Evolutionary conservation across 1,140 invertebrate genomes (phyloP).

Genomic region (Zaprionus taronus): DNA sequence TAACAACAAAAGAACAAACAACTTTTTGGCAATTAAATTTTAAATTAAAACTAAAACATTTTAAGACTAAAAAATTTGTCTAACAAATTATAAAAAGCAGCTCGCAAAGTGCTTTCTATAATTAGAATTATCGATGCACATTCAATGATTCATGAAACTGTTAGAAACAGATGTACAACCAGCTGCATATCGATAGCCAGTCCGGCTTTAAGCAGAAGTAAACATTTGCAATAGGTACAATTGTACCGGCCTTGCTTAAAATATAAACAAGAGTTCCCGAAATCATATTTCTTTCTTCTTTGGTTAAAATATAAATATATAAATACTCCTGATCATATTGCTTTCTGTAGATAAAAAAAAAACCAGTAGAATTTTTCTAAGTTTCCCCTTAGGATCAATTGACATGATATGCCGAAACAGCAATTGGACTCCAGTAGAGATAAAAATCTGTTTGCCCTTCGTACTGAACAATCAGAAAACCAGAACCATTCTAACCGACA

Average conservation of each 20-base stretch:
- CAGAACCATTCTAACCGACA: slow-evolving; percentile 65
- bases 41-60: neutral
- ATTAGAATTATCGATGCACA: neutral
- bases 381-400: neutral
- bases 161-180: slow-evolving; percentile 14
- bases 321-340: neutral
- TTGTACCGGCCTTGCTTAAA: neutral
- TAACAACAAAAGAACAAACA: neutral
- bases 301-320: too few species aligned
- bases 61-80: neutral
- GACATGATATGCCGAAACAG: neutral
- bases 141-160: neutral
- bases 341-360: neutral
- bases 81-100: neutral
- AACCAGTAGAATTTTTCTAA: neutral
- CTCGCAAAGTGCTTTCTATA: neutral
- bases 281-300: neutral
- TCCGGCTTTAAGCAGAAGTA: neutral
- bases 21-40: neutral
- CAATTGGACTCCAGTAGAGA: slow-evolving; percentile 2
- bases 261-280: neutral
- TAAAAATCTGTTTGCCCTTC: slow-evolving; percentile 26
- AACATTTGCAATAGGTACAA: neutral
- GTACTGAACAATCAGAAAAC: slow-evolving; percentile 39
- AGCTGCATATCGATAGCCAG: slow-evolving; percentile 21